phyloP scores from a whole-genome alignment of 1,140 invertebrate genomes.

The Monochamus saltuarius region DNA sequence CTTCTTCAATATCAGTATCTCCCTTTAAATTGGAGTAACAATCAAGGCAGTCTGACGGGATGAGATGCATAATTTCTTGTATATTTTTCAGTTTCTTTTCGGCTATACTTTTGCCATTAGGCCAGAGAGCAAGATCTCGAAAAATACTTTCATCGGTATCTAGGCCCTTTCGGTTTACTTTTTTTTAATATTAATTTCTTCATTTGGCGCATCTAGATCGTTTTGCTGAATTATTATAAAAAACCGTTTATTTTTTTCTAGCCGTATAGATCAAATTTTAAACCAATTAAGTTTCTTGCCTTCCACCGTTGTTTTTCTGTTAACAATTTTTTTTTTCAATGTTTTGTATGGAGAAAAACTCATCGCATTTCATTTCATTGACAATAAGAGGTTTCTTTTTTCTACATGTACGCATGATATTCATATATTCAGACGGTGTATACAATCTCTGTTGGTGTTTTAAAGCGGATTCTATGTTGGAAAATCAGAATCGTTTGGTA shows the following conservation, averaged over 20 bases:
- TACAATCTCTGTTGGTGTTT: slow-evolving; percentile 44
- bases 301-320: neutral
- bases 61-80: slow-evolving; percentile 9
- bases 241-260: slow-evolving; percentile 11
- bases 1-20: no score
- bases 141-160: slow-evolving; percentile 8
- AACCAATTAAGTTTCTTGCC: slow-evolving; percentile 17
- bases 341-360: neutral
- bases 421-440: slow-evolving; percentile 40
- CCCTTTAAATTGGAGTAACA: no score
- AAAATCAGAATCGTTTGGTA: slow-evolving; percentile 50
- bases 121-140: slow-evolving; percentile 10
- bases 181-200: slow-evolving; percentile 1
- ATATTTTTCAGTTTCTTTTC: slow-evolving; percentile 7
- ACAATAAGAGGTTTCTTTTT: slow-evolving; percentile 27
- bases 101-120: slow-evolving; percentile 14
- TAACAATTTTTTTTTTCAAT: slow-evolving; percentile 11
- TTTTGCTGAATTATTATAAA: slow-evolving; percentile 5
- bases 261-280: neutral
- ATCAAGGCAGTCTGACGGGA: slow-evolving; percentile 7
- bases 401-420: slow-evolving; percentile 35
- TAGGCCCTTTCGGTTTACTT: neutral
- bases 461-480: slow-evolving; percentile 34
- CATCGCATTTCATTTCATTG: neutral
- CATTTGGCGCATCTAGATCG: neutral